phyloP scores from a whole-genome alignment of 2,888 invertebrate species.

The Ferdinandea cuprea region DNA sequence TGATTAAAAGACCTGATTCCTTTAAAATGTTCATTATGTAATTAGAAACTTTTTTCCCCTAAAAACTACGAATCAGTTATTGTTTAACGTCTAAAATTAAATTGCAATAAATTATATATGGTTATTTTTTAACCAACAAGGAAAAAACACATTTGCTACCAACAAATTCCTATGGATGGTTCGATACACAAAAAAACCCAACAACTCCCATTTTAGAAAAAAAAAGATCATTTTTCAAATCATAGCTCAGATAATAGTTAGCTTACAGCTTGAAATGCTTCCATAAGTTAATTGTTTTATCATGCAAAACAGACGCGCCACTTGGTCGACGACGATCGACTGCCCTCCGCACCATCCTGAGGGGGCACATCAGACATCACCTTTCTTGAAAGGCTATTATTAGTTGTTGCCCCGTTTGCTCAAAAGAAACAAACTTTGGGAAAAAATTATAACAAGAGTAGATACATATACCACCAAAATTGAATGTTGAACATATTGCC shows the following conservation, averaged over 20 bases:
- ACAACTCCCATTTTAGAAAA: conserved; percentile 19
- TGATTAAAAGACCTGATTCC: not conserved
- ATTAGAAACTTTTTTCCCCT: not conserved
- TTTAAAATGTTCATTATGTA: not conserved
- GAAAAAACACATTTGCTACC: conserved; percentile 23
- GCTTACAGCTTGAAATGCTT: conserved; percentile 55
- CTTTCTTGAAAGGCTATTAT: conserved; percentile 49
- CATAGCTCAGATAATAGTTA: conserved; percentile 49
- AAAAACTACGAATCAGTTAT: conserved; percentile 5
- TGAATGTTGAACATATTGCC: conserved; percentile 27
- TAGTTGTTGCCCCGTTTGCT: conserved; percentile 64
- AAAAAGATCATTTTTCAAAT: conserved; percentile 63
- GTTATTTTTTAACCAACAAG: not conserved
- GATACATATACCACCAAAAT: conserved; percentile 9
- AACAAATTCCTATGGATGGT: conserved; percentile 37
- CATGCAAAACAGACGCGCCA: conserved; percentile 66
- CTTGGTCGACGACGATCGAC: conserved; percentile 17
- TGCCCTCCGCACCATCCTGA: conserved; percentile 2
- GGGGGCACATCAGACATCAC: conserved; percentile 54
- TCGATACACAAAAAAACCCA: conserved; percentile 30
- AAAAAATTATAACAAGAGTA: conserved; percentile 20
- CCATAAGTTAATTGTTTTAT: conserved; percentile 62
- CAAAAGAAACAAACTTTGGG: conserved; percentile 22
- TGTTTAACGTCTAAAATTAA: not conserved
- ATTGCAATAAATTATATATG: conserved; percentile 22